These are phyloP conservation scores for Oconnorella tubifera DNA, from an alignment of 2,888 invertebrate genomes.

Conservation along the genomic window DNA sequence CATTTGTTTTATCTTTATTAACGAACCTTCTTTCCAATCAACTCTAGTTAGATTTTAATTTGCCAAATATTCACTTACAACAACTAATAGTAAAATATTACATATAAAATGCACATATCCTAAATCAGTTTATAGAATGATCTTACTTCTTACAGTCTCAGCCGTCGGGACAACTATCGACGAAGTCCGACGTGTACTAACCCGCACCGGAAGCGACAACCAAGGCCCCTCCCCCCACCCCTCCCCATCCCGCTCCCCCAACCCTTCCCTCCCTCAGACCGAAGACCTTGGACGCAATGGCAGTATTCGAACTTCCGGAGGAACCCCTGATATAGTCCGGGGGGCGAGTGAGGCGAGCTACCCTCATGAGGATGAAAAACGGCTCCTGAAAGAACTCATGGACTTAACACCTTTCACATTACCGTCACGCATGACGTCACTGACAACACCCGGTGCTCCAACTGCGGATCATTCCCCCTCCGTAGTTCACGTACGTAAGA, in stretches of 20 bases:
- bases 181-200: constrained; percentile 12
- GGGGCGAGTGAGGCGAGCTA: constrained; percentile 4
- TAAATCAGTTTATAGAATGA: too few relatives aligned
- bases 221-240: not conserved
- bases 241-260: not conserved
- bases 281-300: constrained; percentile 16
- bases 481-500: constrained; percentile 16
- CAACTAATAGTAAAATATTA: too few relatives aligned
- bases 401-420: constrained; percentile 13
- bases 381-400: constrained; percentile 12
- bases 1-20: too few relatives aligned
- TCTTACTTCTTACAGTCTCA: not conserved
- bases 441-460: not conserved
- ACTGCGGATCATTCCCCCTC: not conserved
- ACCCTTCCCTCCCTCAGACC: not conserved
- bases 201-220: constrained; percentile 2
- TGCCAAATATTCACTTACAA: too few relatives aligned
- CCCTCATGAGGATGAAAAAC: constrained; percentile 13
- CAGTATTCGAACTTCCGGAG: not conserved
- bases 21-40: too few relatives aligned
- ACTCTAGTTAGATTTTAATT: too few relatives aligned
- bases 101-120: too few relatives aligned
- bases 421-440: not conserved
- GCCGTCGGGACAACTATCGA: constrained; percentile 15
- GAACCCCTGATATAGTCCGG: too few relatives aligned